These are phyloP conservation scores for Sphaerophoria taeniata DNA, from an alignment of 2,888 invertebrate species.

Conservation along the genomic window DNA sequence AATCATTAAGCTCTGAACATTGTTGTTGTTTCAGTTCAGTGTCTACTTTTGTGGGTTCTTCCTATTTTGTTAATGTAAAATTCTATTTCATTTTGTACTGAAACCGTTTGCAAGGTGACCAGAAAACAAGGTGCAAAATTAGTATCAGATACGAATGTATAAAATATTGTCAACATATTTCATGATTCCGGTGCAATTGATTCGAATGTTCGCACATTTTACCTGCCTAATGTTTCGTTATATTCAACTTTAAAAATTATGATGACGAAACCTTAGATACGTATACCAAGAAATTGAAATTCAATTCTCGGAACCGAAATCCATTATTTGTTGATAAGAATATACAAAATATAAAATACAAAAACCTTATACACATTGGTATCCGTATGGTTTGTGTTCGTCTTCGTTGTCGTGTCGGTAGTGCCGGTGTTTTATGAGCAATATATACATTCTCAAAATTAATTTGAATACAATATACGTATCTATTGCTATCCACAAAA, in stretches of 20 bases:
- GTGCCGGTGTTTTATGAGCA: slow-evolving; percentile 27
- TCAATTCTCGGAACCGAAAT: slow-evolving; percentile 16
- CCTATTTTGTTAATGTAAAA: slow-evolving; percentile 41
- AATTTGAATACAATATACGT: slow-evolving; percentile 25
- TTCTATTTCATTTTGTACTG: slow-evolving; percentile 17
- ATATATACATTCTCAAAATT: slow-evolving; percentile 46
- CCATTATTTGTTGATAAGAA: slow-evolving; percentile 34
- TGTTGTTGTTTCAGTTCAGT: slow-evolving; percentile 11
- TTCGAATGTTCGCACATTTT: slow-evolving; percentile 1
- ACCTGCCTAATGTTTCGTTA: not conserved
- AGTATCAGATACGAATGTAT: too few relatives aligned
- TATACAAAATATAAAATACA: not conserved
- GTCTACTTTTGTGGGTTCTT: not conserved
- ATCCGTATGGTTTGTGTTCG: slow-evolving; percentile 1
- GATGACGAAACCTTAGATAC: slow-evolving; percentile 5
- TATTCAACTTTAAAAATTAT: not conserved
- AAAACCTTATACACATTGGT: not conserved
- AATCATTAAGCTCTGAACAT: slow-evolving; percentile 44
- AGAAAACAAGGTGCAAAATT: slow-evolving; percentile 43
- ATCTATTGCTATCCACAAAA: slow-evolving; percentile 9
- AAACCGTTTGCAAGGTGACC: slow-evolving; percentile 33
- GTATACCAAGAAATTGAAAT: not conserved
- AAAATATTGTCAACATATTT: not conserved
- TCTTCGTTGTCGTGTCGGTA: slow-evolving; percentile 6
- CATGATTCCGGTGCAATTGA: slow-evolving; percentile 21